A percentile compares a stretch with the other conserved stretches of the same genome.
phyloP scores from a whole-genome alignment of 2,113 vertebrate genomes.

The Microcebus jonahi region DNA sequence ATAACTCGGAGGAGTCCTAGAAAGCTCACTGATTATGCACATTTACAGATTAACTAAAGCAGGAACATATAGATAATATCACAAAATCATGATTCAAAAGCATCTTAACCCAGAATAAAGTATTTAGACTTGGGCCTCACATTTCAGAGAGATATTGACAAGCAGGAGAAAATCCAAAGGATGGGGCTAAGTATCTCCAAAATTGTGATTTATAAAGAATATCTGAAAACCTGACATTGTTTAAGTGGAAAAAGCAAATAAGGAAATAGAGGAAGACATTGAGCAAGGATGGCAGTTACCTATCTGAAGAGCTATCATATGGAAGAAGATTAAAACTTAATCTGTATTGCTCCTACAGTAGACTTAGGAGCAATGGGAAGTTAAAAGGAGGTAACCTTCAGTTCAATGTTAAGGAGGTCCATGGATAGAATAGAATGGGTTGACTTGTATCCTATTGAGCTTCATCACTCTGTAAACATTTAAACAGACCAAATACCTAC shows the following conservation, averaged over 20 bases:
- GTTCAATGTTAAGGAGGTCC: neutral
- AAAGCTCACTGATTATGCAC: neutral
- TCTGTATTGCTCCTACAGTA: neutral
- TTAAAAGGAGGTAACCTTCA: neutral
- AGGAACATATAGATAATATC: neutral
- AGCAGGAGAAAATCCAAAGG: neutral
- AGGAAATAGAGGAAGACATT: neutral
- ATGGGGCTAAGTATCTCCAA: neutral
- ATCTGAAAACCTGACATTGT: neutral
- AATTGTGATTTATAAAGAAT: neutral
- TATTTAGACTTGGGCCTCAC: neutral
- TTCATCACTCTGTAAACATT: neutral
- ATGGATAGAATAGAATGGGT: neutral
- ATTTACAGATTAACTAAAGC: neutral
- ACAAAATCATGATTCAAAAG: slow-evolving; percentile 13
- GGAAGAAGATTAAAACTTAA: neutral
- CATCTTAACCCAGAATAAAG: neutral
- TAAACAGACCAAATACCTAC: neutral
- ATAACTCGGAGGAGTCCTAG: neutral
- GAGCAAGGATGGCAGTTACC: neutral
- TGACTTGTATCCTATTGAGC: neutral
- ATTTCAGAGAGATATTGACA: neutral
- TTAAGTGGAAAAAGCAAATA: neutral
- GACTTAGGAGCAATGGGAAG: neutral
- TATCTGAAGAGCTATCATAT: neutral